Percentiles rank a stretch among this genome's conserved stretches.
Evolutionary conservation across 2,797 vertebrate species (phyloP).

Genomic region (Pseudochaenichthys georgianus): DNA sequence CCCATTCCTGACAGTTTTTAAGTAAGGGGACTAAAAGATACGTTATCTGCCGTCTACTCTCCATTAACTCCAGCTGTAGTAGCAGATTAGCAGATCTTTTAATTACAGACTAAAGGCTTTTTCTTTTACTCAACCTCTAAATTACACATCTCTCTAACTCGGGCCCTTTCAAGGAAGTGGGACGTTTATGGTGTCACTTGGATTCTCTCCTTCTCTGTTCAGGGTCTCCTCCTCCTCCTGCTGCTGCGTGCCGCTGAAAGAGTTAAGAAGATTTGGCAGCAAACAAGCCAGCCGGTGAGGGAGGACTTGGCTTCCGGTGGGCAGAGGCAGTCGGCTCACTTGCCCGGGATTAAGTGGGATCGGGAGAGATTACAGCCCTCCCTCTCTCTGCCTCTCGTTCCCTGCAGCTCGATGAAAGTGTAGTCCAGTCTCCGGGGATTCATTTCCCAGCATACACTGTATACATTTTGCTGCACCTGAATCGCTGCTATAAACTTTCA

Average conservation of each 20-base stretch:
- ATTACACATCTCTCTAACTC: background rate
- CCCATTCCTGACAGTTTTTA: constrained; percentile 8
- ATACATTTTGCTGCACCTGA: constrained; percentile 15
- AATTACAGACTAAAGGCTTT: constrained; percentile 15
- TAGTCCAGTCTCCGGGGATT: constrained; percentile 42
- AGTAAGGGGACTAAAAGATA: background rate
- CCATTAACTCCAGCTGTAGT: constrained; percentile 34
- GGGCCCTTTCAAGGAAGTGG: background rate
- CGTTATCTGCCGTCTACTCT: constrained; percentile 1
- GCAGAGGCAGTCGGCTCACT: constrained; percentile 72
- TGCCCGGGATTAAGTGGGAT: constrained; percentile 85
- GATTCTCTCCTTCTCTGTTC: background rate
- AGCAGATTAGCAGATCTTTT: constrained; percentile 15
- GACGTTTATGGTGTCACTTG: background rate
- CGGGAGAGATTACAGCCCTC: constrained; percentile 82
- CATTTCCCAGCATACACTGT: constrained; percentile 20
- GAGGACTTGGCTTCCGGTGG: constrained; percentile 70
- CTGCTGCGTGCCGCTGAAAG: constrained; percentile 58
- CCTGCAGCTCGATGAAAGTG: constrained; percentile 45
- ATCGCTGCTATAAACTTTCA: background rate
- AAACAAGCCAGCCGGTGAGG: constrained; percentile 62
- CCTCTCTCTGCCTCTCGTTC: constrained; percentile 40
- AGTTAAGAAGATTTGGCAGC: constrained; percentile 83
- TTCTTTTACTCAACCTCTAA: background rate
- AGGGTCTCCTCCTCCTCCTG: constrained; percentile 6